These are phyloP conservation scores for Stylophora pistillata DNA, from an alignment of 64 coral and sea anemone species.

Conservation along the genomic window DNA sequence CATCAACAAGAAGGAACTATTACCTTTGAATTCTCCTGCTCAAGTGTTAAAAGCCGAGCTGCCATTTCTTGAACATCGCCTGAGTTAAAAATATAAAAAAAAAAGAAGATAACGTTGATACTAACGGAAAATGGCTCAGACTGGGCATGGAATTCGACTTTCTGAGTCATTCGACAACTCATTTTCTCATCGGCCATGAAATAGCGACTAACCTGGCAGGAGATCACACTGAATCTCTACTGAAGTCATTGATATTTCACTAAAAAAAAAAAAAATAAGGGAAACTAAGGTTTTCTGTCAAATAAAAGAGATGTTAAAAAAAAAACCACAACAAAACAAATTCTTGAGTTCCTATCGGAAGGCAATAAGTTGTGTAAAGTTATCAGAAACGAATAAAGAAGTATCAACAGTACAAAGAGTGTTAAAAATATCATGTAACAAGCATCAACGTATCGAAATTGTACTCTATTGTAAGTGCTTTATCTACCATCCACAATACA, in stretches of 20 bases:
- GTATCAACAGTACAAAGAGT: too few species aligned
- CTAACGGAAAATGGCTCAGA: background rate
- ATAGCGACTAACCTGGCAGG: background rate
- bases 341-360: too few species aligned
- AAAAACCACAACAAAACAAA: too few species aligned
- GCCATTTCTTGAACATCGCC: conserved; percentile 25
- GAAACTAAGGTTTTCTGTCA: background rate
- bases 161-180: background rate
- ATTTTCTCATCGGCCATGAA: background rate
- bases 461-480: background rate
- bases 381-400: too few species aligned
- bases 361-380: too few species aligned
- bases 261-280: background rate
- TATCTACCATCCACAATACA: background rate
- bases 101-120: background rate
- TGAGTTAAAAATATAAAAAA: background rate
- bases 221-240: conserved; percentile 35
- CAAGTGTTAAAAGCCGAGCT: background rate
- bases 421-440: too few species aligned
- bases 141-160: background rate
- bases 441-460: background rate
- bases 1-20: background rate
- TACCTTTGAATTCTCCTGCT: conserved; percentile 39
- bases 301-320: too few species aligned
- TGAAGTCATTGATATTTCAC: background rate